These are phyloP conservation scores for Motacilla tschutschensis DNA, from an alignment of 2,113 vertebrate genomes.

Conservation along the genomic window DNA sequence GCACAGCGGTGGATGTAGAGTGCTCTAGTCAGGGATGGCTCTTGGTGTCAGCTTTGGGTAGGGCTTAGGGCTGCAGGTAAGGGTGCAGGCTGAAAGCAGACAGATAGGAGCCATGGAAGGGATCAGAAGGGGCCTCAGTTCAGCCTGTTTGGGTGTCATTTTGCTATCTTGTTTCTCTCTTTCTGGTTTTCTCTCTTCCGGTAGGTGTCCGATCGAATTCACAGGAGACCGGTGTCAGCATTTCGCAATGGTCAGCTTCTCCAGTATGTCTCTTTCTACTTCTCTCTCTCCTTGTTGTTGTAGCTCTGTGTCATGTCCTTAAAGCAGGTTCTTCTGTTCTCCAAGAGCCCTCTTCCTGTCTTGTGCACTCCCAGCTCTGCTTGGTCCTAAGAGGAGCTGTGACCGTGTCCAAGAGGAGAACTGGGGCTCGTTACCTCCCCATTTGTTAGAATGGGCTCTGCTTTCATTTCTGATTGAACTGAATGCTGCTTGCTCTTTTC, in stretches of 20 bases:
- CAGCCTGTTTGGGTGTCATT: constrained; percentile 71
- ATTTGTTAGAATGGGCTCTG: background rate
- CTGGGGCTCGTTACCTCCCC: background rate
- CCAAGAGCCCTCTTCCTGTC: constrained; percentile 32
- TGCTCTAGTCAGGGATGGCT: constrained; percentile 75
- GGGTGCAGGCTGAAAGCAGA: constrained; percentile 68
- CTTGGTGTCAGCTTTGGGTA: constrained; percentile 73
- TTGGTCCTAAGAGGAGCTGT: constrained; percentile 13
- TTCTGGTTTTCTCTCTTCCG: constrained; percentile 85
- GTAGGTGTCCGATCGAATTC: constrained; percentile 99
- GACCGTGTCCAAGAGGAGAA: constrained; percentile 19
- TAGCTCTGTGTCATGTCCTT: constrained; percentile 54
- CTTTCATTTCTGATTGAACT: constrained; percentile 10
- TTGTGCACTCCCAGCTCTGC: constrained; percentile 30
- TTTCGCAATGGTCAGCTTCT: constrained; percentile 99
- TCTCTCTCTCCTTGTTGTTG: constrained; percentile 80
- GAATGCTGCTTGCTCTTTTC: constrained; percentile 6
- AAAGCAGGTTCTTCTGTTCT: constrained; percentile 61
- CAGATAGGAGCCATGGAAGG: constrained; percentile 57
- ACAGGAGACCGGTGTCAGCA: constrained; percentile 99
- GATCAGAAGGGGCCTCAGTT: constrained; percentile 71
- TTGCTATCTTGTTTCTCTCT: constrained; percentile 84
- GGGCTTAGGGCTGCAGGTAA: constrained; percentile 80
- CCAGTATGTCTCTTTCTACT: constrained; percentile 98
- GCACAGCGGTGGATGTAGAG: constrained; percentile 73